Base-by-base conservation (phyloP, 2,888 invertebrate species). In the Harpalus rufipes region DNA sequence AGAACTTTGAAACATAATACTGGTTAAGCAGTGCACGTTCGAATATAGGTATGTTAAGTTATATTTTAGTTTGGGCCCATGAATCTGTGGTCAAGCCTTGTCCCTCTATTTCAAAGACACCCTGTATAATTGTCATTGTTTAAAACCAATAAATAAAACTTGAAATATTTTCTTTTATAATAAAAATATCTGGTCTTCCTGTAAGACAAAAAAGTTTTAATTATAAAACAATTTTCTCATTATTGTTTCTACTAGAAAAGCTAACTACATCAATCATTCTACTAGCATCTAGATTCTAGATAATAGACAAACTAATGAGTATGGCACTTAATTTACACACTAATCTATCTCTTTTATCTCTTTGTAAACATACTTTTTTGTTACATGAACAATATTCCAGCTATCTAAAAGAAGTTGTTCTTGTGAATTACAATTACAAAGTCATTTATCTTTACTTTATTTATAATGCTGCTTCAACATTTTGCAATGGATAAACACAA, bases 251-350 rank as follows among this genome's bases (percentile, higher is more conserved):
- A 51, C 63, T 63, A 21, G 59, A 61, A 63, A 25, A 7, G 18
- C 25, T 12, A 25, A 25, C 18, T 63, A 25, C 63, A 63, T 63
- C 21, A 63, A 63, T 63, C 63, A 63, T 63, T 21, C 63, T 59
- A 59, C 56, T 14, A 56, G 59, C 14, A 16, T 59, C 21, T 63
- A 63, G 21, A 63, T 21, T 18, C 18, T 7, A 21, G 63, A 63
- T 63, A 63, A 63, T 63, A 25, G 63, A 63, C 25, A 8, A 59
- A 59, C 59, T 63, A 63, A 63, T 63, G 63, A 63, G 63, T 63
- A 21, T 8, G 63, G 63, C 21, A 63, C 63, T 63, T 63, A 63
- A 63, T 63, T 63, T 63, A 10, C 18, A 18, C 18, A 63, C 18
- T 21, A 63, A 63, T 63, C 63, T 63, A 3, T 25, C 25, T 63